phyloP scores from a whole-genome alignment of 2,888 invertebrate species.

The Heliconius aoede region DNA sequence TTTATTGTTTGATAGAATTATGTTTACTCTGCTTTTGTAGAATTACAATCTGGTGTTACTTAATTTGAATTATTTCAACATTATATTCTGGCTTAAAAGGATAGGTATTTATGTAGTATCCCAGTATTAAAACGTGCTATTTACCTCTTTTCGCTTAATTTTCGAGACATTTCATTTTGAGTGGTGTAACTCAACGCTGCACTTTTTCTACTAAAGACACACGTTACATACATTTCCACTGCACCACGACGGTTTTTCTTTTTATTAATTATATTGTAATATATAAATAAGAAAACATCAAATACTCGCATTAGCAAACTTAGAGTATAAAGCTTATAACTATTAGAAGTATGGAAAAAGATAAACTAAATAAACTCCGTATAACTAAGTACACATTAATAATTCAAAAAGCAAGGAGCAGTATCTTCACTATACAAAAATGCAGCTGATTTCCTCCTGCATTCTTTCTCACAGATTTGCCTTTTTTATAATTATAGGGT shows the following conservation, averaged over 20 bases:
- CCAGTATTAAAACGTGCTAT: no score
- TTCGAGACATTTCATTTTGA: background rate
- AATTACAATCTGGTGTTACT: background rate
- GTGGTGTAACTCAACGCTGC: background rate
- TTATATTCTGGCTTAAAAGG: no score
- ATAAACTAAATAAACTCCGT: background rate
- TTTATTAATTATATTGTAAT: background rate
- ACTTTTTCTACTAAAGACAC: background rate
- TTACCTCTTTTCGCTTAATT: background rate
- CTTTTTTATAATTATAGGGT: constrained; percentile 48
- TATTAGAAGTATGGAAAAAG: background rate
- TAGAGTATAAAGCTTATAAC: background rate
- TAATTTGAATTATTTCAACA: background rate
- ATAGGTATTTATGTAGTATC: no score
- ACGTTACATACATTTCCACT: background rate
- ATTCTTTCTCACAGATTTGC: constrained; percentile 44
- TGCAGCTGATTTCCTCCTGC: constrained; percentile 43
- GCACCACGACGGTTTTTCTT: background rate
- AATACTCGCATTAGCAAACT: background rate
- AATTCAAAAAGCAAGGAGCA: constrained; percentile 18
- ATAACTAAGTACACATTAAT: background rate
- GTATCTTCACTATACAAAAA: constrained; percentile 40
- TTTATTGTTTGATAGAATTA: background rate
- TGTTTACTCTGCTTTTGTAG: background rate
- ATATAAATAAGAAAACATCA: background rate